Conservation (phyloP, 2,113 vertebrate species). For the Dipodomys stephensi region DNA sequence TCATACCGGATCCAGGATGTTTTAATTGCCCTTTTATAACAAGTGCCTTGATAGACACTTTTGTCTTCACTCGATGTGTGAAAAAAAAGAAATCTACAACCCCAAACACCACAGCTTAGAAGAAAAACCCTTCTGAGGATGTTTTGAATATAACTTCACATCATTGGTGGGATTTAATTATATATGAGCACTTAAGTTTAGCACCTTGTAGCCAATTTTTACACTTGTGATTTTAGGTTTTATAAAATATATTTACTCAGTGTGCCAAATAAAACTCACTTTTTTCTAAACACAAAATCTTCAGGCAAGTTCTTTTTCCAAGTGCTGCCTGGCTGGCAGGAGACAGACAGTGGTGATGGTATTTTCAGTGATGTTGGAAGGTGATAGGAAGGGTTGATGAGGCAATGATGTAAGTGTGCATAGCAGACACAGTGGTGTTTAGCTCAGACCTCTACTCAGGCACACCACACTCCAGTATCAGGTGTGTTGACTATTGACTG, state of each 20-base stretch:
- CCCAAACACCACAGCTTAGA: slow-evolving; percentile 64
- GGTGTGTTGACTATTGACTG: not conserved
- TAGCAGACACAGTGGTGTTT: not conserved
- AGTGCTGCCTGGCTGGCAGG: not conserved
- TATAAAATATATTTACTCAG: slow-evolving; percentile 66
- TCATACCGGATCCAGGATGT: slow-evolving; percentile 57
- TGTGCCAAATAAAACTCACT: slow-evolving; percentile 55
- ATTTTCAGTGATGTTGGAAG: not conserved
- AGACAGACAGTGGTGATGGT: not conserved
- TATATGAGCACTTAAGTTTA: slow-evolving; percentile 77
- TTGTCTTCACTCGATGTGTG: slow-evolving; percentile 61
- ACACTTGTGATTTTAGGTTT: slow-evolving; percentile 68
- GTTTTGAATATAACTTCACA: slow-evolving; percentile 80
- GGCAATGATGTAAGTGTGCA: not conserved
- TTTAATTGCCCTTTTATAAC: slow-evolving; percentile 76
- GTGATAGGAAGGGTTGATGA: not conserved
- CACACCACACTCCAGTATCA: not conserved
- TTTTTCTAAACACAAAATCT: slow-evolving; percentile 50
- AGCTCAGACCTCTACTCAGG: not conserved
- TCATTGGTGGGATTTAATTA: slow-evolving; percentile 79
- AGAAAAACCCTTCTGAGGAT: slow-evolving; percentile 69
- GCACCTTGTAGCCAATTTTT: slow-evolving; percentile 79
- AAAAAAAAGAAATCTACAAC: slow-evolving; percentile 6
- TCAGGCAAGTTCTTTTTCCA: not conserved
- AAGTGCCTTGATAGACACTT: slow-evolving; percentile 71